phyloP scores from a whole-genome alignment of 2,888 invertebrate species.

The Ornithoptera alexandrae region DNA sequence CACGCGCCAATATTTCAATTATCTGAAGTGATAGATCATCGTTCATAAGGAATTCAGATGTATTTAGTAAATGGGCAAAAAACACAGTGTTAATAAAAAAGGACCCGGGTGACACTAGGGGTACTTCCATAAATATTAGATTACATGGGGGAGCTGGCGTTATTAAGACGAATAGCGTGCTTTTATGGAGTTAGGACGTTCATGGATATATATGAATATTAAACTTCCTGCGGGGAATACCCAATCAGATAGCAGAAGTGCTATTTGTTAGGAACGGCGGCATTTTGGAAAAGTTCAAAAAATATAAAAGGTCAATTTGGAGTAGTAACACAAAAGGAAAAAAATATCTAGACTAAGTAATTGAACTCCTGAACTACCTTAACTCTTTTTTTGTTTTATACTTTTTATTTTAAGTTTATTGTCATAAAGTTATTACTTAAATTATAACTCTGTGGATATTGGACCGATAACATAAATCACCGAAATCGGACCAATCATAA shows the following conservation, averaged over 20 bases:
- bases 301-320: too few relatives aligned
- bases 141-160: slow-evolving; percentile 45
- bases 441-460: too few relatives aligned
- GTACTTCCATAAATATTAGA: slow-evolving; percentile 57
- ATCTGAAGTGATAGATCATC: neutral
- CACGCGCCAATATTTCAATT: neutral
- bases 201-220: slow-evolving; percentile 25
- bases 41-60: neutral
- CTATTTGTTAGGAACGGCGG: too few relatives aligned
- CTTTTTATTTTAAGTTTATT: too few relatives aligned
- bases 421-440: too few relatives aligned
- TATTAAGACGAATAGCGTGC: slow-evolving; percentile 39
- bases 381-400: too few relatives aligned
- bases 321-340: too few relatives aligned
- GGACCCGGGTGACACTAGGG: slow-evolving; percentile 34
- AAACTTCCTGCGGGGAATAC: slow-evolving; percentile 20
- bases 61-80: neutral
- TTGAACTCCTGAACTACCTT: too few relatives aligned
- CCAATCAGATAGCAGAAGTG: neutral
- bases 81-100: neutral
- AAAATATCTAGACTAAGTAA: too few relatives aligned
- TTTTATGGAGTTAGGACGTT: slow-evolving; percentile 27
- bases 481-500: too few relatives aligned
- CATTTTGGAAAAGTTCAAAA: too few relatives aligned
- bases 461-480: too few relatives aligned